Evolutionary conservation across 2,888 invertebrate species (phyloP).

Genomic region (Erebia epiphron): DNA sequence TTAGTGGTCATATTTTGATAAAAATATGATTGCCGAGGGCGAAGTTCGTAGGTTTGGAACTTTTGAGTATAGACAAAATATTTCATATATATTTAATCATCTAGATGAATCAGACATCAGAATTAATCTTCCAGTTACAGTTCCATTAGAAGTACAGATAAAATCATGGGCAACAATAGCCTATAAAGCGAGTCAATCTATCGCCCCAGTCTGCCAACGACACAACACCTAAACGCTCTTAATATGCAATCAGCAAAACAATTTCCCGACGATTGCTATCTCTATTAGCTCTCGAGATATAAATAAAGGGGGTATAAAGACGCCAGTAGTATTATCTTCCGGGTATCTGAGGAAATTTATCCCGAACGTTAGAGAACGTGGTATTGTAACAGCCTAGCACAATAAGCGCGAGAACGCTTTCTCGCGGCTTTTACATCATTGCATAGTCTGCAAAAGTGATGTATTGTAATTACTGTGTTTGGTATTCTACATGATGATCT

Average conservation of each 20-base stretch:
- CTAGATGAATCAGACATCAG: no score
- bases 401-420: no score
- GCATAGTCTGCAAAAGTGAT: no score
- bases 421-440: no score
- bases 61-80: no score
- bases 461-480: no score
- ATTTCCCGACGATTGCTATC: conserved; percentile 59
- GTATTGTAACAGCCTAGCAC: not conserved
- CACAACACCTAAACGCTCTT: conserved; percentile 43
- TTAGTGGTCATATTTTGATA: no score
- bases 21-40: no score
- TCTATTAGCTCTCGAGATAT: conserved; percentile 55
- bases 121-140: no score
- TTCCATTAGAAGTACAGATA: conserved; percentile 1
- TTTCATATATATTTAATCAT: no score
- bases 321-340: conserved; percentile 24
- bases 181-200: conserved; percentile 27
- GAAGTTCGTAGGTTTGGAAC: no score
- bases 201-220: conserved; percentile 31
- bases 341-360: conserved; percentile 6
- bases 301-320: conserved; percentile 55
- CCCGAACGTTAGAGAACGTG: not conserved
- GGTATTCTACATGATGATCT: no score
- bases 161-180: conserved; percentile 27
- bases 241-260: conserved; percentile 70